phyloP scores from a whole-genome alignment of 2,797 vertebrate species.

The Cossypha dichroa region DNA sequence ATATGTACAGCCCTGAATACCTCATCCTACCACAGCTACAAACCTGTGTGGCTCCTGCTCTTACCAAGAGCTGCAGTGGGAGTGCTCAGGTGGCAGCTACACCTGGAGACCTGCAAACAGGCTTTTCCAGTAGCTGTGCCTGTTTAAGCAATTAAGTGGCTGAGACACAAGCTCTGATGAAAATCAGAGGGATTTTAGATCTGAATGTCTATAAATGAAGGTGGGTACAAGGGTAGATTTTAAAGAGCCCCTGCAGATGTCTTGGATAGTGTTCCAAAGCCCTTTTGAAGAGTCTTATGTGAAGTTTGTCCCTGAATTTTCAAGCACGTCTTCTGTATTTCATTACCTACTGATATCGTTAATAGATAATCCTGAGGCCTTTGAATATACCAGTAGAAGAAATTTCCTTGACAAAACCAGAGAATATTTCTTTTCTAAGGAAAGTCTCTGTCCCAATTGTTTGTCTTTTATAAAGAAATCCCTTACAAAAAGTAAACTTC shows the following conservation, averaged over 20 bases:
- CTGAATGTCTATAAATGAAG: neutral
- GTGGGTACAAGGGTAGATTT: neutral
- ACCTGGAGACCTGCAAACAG: neutral
- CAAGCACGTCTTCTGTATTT: neutral
- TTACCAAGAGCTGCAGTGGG: neutral
- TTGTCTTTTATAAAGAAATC: slow-evolving; percentile 65
- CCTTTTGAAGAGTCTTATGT: neutral
- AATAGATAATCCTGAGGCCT: slow-evolving; percentile 41
- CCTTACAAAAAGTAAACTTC: slow-evolving; percentile 64
- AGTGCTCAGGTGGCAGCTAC: neutral
- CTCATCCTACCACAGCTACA: neutral
- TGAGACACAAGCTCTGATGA: neutral
- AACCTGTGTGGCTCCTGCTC: neutral
- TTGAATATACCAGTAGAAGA: slow-evolving; percentile 35
- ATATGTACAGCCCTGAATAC: neutral
- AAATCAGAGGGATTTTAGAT: neutral
- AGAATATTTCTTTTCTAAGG: slow-evolving; percentile 47
- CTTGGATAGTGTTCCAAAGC: neutral
- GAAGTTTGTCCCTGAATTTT: neutral
- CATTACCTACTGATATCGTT: slow-evolving; percentile 28
- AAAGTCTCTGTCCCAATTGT: slow-evolving; percentile 60
- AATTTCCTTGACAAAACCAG: slow-evolving; percentile 23
- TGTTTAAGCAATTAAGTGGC: neutral
- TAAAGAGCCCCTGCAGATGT: neutral
- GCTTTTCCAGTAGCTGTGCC: neutral